Percentiles rank a stretch among this genome's conserved stretches.
Conservation (phyloP, 1,140 invertebrate species). For the Neoseiulus cucumeris region DNA sequence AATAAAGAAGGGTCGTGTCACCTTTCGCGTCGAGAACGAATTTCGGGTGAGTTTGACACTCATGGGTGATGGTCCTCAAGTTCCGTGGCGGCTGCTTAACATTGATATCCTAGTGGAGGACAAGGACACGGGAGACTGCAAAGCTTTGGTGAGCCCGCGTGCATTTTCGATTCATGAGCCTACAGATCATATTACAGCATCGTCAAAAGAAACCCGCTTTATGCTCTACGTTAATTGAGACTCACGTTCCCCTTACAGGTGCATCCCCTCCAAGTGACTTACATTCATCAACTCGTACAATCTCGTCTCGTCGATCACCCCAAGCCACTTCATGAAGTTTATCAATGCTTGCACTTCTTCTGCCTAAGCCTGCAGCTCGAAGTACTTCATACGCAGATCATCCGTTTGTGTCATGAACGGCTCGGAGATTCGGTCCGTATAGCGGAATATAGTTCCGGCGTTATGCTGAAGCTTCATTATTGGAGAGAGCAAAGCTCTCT, state of each 20-base stretch:
- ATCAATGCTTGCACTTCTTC: conserved; percentile 73
- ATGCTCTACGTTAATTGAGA: background rate
- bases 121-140: conserved; percentile 60
- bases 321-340: conserved; percentile 61
- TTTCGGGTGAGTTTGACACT: conserved; percentile 76
- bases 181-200: too few species aligned
- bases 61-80: conserved; percentile 77
- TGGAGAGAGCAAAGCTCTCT: conserved; percentile 44
- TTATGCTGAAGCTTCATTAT: conserved; percentile 70
- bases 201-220: too few species aligned
- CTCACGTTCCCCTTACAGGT: conserved; percentile 30
- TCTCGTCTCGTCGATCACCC: conserved; percentile 57
- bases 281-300: conserved; percentile 76
- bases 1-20: conserved; percentile 78
- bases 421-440: conserved; percentile 74
- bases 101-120: conserved; percentile 90
- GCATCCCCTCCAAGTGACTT: conserved; percentile 72
- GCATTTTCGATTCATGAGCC: too few species aligned
- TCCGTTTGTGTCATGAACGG: conserved; percentile 61
- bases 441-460: conserved; percentile 74
- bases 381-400: conserved; percentile 79
- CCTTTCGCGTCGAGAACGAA: conserved; percentile 83
- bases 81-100: conserved; percentile 84
- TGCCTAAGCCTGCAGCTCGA: conserved; percentile 86
- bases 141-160: conserved; percentile 2